phyloP scores from a whole-genome alignment of 2,888 invertebrate species.

The Archips xylosteana region DNA sequence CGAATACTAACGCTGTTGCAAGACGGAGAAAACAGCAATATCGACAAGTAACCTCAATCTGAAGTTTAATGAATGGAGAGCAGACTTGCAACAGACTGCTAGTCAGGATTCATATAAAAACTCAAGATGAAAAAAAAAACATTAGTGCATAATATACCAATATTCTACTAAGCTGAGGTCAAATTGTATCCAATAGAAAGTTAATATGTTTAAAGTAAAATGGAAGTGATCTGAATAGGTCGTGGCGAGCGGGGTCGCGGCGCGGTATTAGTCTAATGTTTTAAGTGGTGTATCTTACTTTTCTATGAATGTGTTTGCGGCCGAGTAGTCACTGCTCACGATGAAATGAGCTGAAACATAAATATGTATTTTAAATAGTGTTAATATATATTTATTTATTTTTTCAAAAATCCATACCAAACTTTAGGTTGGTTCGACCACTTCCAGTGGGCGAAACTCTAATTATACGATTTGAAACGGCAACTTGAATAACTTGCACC shows the following conservation, averaged over 20 bases:
- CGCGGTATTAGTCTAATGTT: conserved; percentile 66
- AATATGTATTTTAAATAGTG: neutral
- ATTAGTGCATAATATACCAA: conserved; percentile 1
- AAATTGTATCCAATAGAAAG: neutral
- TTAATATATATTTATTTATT: neutral
- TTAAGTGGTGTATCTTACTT: conserved; percentile 77
- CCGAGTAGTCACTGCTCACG: conserved; percentile 83
- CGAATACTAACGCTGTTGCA: too few relatives aligned
- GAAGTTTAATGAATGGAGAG: neutral
- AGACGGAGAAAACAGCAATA: too few relatives aligned
- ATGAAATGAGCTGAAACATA: conserved; percentile 81
- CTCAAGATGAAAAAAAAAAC: neutral
- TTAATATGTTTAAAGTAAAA: neutral
- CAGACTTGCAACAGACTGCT: neutral
- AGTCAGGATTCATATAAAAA: neutral
- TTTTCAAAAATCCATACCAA: neutral
- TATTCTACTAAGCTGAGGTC: neutral
- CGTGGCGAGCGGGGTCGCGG: conserved; percentile 48
- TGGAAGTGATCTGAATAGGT: conserved; percentile 12
- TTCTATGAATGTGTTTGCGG: conserved; percentile 75
- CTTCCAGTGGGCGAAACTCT: too few relatives aligned
- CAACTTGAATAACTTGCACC: too few relatives aligned
- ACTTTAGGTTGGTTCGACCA: too few relatives aligned
- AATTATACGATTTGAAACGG: too few relatives aligned
- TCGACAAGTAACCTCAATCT: neutral